A percentile compares a stretch with the other conserved stretches of the same genome.
phyloP scores from a whole-genome alignment of 2,797 vertebrate species.

The Oreochromis mossambicus region DNA sequence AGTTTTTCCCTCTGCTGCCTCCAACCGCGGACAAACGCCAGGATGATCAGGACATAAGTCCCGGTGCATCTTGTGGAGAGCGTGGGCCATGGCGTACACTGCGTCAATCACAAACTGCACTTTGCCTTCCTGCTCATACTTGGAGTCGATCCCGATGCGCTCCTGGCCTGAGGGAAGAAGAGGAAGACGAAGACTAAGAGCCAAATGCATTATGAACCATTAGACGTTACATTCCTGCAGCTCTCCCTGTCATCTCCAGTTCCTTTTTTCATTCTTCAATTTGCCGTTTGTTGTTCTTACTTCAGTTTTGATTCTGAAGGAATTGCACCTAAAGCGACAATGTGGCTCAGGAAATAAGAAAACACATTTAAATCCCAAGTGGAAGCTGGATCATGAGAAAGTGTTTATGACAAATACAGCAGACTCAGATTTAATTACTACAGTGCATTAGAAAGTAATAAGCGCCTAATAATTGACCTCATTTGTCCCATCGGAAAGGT shows the following conservation, averaged over 20 bases:
- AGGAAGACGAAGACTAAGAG: not conserved
- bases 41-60: conserved; percentile 89
- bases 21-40: conserved; percentile 90
- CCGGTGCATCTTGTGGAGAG: conserved; percentile 94
- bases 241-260: not conserved
- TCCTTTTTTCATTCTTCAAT: conserved; percentile 7
- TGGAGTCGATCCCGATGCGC: conserved; percentile 92
- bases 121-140: conserved; percentile 96
- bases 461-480: conserved; percentile 6
- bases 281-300: conserved; percentile 20
- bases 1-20: conserved; percentile 87
- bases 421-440: conserved; percentile 36
- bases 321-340: conserved; percentile 32
- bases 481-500: conserved; percentile 49
- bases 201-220: conserved; percentile 17
- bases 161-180: conserved; percentile 84
- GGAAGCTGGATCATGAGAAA: conserved; percentile 43
- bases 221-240: conserved; percentile 19
- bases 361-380: conserved; percentile 37
- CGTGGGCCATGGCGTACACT: conserved; percentile 95
- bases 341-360: conserved; percentile 27
- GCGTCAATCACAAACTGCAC: conserved; percentile 99
- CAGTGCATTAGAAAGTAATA: conserved; percentile 25
- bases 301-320: conserved; percentile 14
- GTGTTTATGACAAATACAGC: conserved; percentile 42